A percentile compares a stretch with the other conserved stretches of the same genome.
Evolutionary conservation across 2,888 invertebrate genomes (phyloP).

Genomic region (Neoascia interrupta): DNA sequence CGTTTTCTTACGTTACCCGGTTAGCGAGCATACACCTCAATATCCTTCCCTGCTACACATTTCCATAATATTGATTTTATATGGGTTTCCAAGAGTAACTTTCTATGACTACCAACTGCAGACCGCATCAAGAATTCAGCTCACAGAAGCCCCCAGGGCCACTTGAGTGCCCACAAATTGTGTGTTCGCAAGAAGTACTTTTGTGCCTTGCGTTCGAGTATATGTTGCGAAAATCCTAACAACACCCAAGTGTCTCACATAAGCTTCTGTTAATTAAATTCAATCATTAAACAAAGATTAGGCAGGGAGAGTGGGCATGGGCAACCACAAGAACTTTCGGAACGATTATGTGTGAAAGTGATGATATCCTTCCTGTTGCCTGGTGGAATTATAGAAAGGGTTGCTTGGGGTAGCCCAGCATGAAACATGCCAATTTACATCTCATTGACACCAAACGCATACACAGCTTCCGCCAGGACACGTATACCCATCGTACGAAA

Average conservation of each 20-base stretch:
- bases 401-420: conserved; percentile 38
- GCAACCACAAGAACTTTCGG: conserved; percentile 42
- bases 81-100: conserved; percentile 33
- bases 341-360: conserved; percentile 58
- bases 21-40: no score
- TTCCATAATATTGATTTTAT: conserved; percentile 46
- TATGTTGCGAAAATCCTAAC: no score
- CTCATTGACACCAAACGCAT: conserved; percentile 39
- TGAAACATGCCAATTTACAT: conserved; percentile 55
- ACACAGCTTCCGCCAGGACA: background rate
- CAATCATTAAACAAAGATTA: conserved; percentile 67
- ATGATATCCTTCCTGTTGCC: conserved; percentile 36
- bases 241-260: conserved; percentile 41
- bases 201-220: background rate
- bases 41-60: no score
- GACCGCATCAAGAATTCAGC: conserved; percentile 24
- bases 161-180: conserved; percentile 13
- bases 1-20: no score
- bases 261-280: conserved; percentile 69
- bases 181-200: background rate
- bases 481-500: background rate
- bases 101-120: conserved; percentile 13
- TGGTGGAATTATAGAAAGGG: no score
- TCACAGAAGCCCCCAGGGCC: conserved; percentile 27
- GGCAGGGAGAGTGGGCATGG: conserved; percentile 32